Percentiles rank a stretch among this genome's conserved stretches.
Evolutionary conservation across 37 sponge, comb jelly and placozoan species (phyloP).

Genomic region (Dysidea cf. avara): DNA sequence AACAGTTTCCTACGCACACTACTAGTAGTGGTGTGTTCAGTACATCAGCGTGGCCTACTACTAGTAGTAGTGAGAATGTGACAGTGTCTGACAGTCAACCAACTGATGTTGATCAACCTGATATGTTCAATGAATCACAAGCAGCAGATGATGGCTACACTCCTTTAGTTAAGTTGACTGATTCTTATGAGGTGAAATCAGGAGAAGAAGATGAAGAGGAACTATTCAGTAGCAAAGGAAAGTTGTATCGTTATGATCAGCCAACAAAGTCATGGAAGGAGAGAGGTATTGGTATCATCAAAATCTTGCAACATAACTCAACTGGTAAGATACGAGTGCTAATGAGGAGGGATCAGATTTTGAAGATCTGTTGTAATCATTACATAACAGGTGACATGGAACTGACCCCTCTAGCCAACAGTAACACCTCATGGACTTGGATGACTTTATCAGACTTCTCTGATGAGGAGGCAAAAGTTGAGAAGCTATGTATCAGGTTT

Average conservation of each 20-base stretch:
- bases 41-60: not conserved
- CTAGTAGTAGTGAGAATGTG: not conserved
- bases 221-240: slow-evolving; percentile 71
- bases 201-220: slow-evolving; percentile 88
- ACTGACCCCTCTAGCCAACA: slow-evolving; percentile 43
- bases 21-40: not conserved
- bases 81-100: not conserved
- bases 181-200: slow-evolving; percentile 36
- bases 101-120: not conserved
- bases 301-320: slow-evolving; percentile 62
- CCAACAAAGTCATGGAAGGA: slow-evolving; percentile 80
- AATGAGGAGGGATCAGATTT: slow-evolving; percentile 89
- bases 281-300: slow-evolving; percentile 85
- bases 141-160: slow-evolving; percentile 68
- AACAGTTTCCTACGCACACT: not conserved
- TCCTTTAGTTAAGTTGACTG: slow-evolving; percentile 77
- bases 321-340: slow-evolving; percentile 68
- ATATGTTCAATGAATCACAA: not conserved
- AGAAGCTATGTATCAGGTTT: slow-evolving; percentile 79
- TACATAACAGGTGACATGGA: slow-evolving; percentile 74
- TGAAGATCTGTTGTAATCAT: slow-evolving; percentile 95
- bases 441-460: slow-evolving; percentile 74
- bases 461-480: slow-evolving; percentile 70
- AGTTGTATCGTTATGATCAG: slow-evolving; percentile 83
- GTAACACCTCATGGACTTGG: slow-evolving; percentile 78